Conservation (phyloP, 2,797 vertebrate species). For the Chelidonichthys spinosus region DNA sequence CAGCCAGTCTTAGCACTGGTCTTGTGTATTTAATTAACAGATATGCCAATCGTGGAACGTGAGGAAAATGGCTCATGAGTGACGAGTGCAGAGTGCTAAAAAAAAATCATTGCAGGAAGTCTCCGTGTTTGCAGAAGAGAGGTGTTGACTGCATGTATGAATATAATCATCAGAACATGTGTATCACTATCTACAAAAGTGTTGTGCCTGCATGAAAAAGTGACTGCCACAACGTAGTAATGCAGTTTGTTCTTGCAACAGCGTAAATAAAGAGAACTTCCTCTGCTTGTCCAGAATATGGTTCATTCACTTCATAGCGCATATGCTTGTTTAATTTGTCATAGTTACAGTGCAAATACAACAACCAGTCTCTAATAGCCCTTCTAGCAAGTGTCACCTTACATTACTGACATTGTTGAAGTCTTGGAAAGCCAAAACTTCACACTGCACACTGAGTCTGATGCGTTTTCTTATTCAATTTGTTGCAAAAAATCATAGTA, state of each 20-base stretch:
- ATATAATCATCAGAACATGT: constrained; percentile 1
- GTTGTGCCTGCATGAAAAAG: not conserved
- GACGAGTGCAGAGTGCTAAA: not conserved
- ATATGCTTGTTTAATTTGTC: not conserved
- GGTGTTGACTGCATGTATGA: not conserved
- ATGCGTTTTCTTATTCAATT: too few species aligned
- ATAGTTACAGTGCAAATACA: not conserved
- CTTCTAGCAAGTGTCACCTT: not conserved
- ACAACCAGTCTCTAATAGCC: not conserved
- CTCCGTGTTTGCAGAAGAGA: not conserved
- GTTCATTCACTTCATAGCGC: not conserved
- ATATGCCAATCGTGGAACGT: constrained; percentile 9
- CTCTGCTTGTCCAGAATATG: not conserved
- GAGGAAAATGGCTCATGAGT: constrained; percentile 6
- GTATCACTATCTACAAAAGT: not conserved
- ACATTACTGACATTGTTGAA: not conserved
- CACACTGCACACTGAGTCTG: too few species aligned
- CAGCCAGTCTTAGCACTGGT: not conserved
- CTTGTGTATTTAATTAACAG: constrained; percentile 21
- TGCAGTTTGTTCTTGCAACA: not conserved
- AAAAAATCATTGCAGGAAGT: not conserved
- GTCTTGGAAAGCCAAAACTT: too few species aligned
- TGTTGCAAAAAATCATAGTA: not conserved
- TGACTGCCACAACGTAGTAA: not conserved
- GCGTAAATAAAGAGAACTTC: not conserved